A percentile compares a stretch with the other conserved stretches of the same genome.
These are phyloP conservation scores for Bradynema listronoti DNA, from an alignment of 1,140 invertebrate genomes.

Conservation along the genomic window DNA sequence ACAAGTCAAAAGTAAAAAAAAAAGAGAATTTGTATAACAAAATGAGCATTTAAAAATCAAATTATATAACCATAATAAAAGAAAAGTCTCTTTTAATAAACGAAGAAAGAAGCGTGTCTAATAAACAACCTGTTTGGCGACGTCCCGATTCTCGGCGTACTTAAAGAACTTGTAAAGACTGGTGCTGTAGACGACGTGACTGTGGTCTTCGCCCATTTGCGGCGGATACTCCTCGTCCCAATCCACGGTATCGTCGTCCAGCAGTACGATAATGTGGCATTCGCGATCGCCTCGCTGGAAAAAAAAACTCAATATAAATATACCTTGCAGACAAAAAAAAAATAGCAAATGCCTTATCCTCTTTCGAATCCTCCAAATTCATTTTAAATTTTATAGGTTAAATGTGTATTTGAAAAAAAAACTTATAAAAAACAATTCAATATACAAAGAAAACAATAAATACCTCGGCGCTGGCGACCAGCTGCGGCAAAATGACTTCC, in stretches of 20 bases:
- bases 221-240: constrained; percentile 98
- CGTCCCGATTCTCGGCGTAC: constrained; percentile 97
- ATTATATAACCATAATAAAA: constrained; percentile 1
- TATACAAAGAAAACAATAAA: too few species aligned
- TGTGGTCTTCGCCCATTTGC: constrained; percentile 96
- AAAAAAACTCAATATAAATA: too few species aligned
- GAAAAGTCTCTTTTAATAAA: too few species aligned
- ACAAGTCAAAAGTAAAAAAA: neutral
- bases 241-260: constrained; percentile 90
- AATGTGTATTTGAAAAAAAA: too few species aligned
- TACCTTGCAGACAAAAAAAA: too few species aligned
- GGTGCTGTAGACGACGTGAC: constrained; percentile 68
- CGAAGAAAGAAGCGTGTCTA: too few species aligned
- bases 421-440: too few species aligned
- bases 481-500: constrained; percentile 83
- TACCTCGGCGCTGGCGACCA: constrained; percentile 87
- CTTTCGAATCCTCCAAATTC: too few species aligned
- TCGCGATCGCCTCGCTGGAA: constrained; percentile 62
- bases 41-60: neutral
- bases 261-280: constrained; percentile 78
- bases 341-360: too few species aligned
- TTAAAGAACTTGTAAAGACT: constrained; percentile 74
- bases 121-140: constrained; percentile 86
- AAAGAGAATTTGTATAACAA: constrained; percentile 2
- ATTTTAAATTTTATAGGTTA: too few species aligned